Percentiles rank a stretch among this genome's conserved stretches.
These are phyloP conservation scores for Palythoa heliodiscus DNA, from an alignment of 92 coral and sea anemone species.

Conservation along the genomic window DNA sequence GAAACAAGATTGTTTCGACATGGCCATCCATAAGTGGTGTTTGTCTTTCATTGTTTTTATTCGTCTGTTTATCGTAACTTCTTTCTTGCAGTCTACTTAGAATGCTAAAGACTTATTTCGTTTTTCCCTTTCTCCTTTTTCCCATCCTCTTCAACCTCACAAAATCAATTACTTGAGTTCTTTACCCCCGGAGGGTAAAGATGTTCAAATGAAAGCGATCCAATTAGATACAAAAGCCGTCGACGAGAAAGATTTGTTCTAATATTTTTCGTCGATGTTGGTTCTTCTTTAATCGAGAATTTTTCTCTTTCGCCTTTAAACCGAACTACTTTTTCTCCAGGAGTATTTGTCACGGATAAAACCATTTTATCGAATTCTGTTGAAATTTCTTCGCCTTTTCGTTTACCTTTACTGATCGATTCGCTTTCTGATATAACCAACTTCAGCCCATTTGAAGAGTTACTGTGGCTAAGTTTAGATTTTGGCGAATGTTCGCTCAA, in stretches of 20 bases:
- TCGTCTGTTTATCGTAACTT: too few relatives aligned
- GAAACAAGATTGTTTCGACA: too few relatives aligned
- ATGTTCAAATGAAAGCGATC: slow-evolving; percentile 26
- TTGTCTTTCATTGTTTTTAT: too few relatives aligned
- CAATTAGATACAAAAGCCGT: slow-evolving; percentile 23
- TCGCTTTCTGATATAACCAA: background rate
- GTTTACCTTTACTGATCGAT: background rate
- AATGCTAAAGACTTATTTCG: too few relatives aligned
- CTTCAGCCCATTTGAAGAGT: background rate
- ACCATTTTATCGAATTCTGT: background rate
- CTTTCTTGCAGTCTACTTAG: too few relatives aligned
- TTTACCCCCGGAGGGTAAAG: slow-evolving; percentile 38
- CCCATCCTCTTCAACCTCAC: background rate
- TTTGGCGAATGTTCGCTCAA: background rate
- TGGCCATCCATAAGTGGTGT: too few relatives aligned
- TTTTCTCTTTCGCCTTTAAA: background rate
- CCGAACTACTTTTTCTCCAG: background rate
- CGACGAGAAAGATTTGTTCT: slow-evolving; percentile 24
- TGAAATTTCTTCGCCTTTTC: background rate
- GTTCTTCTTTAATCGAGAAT: too few relatives aligned
- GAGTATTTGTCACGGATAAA: background rate
- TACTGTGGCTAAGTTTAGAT: background rate
- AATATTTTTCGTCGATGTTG: background rate
- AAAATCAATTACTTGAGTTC: background rate
- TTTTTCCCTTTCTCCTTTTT: too few relatives aligned